Percentiles rank a stretch among this genome's conserved stretches.
These are phyloP conservation scores for Dendroctonus ponderosae DNA, from an alignment of 1,140 invertebrate species.

Conservation along the genomic window DNA sequence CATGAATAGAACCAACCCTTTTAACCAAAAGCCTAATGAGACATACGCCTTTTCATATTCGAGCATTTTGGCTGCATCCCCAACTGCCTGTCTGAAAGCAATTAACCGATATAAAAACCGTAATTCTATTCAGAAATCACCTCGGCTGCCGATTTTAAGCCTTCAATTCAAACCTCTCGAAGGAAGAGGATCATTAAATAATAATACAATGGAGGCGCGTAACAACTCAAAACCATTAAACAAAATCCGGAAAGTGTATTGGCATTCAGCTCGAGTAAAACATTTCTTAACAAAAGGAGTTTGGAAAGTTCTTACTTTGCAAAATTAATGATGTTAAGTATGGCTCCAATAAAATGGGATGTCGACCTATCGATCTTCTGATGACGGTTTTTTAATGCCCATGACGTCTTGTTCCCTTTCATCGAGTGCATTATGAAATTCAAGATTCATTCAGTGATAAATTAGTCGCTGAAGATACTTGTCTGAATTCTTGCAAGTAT, in stretches of 20 bases:
- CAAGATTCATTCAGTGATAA: no score
- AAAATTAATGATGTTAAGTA: constrained; percentile 32
- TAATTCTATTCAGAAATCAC: constrained; percentile 8
- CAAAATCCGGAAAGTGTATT: constrained; percentile 27
- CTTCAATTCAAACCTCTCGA: constrained; percentile 14
- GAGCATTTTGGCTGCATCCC: no score
- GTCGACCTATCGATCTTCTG: constrained; percentile 19
- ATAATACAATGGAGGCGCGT: constrained; percentile 21
- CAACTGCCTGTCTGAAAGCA: neutral
- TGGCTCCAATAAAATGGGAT: constrained; percentile 20
- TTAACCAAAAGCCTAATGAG: no score
- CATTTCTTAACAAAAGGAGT: constrained; percentile 26
- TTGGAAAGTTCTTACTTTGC: constrained; percentile 24
- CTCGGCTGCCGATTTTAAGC: constrained; percentile 2
- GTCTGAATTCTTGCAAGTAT: no score
- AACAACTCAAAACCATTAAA: constrained; percentile 17
- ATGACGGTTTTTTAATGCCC: constrained; percentile 1
- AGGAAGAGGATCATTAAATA: constrained; percentile 26
- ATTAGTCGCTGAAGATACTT: no score
- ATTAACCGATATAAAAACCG: constrained; percentile 12
- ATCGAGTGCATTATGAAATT: no score
- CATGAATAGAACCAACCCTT: no score
- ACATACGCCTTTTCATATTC: no score
- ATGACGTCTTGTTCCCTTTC: neutral
- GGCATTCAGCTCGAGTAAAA: constrained; percentile 18